Conservation (phyloP, 2,113 vertebrate genomes). For the Hemibagrus wyckioides region DNA sequence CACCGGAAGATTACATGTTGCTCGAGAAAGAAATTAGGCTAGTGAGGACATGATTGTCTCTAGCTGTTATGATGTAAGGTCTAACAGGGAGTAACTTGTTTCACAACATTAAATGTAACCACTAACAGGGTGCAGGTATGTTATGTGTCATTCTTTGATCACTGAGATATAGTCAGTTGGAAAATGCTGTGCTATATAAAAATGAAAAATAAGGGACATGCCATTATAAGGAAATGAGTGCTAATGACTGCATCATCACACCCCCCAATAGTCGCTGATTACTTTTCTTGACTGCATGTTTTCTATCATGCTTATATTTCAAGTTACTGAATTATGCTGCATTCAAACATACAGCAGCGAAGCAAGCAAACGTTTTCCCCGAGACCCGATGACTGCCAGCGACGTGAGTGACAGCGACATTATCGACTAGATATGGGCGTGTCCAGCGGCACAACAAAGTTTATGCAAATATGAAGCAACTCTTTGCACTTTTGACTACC, state of each 20-base stretch:
- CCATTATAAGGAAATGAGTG: background rate
- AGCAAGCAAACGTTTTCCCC: too few species aligned
- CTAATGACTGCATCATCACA: background rate
- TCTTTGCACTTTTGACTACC: too few species aligned
- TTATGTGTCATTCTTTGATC: background rate
- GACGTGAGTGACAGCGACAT: too few species aligned
- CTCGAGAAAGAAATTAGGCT: background rate
- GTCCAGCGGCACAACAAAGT: too few species aligned
- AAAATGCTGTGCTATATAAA: background rate
- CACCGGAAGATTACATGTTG: background rate
- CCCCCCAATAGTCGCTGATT: too few species aligned
- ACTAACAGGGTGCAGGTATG: background rate
- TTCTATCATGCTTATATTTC: too few species aligned
- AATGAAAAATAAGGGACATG: background rate
- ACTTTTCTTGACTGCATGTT: background rate
- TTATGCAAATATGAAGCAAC: too few species aligned
- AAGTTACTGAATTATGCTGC: too few species aligned
- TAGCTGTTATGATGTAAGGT: background rate
- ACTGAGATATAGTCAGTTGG: background rate
- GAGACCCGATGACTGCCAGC: too few species aligned
- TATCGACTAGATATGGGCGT: too few species aligned
- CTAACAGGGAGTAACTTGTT: background rate
- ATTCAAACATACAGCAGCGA: too few species aligned
- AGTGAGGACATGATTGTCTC: background rate
- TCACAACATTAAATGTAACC: background rate